Conservation (phyloP, 2,888 invertebrate species). For the Acanthococcus lagerstroemiae region DNA sequence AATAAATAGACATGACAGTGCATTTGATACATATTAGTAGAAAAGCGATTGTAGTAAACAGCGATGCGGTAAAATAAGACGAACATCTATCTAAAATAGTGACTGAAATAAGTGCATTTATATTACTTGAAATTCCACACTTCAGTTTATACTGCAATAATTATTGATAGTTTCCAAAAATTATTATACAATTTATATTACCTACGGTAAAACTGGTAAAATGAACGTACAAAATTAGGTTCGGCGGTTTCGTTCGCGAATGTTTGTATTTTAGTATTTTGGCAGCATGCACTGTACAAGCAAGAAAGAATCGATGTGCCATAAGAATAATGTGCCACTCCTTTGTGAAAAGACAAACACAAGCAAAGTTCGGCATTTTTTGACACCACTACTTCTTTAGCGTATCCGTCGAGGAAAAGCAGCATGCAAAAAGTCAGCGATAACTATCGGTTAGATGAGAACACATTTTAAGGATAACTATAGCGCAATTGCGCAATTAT, state of each 20-base stretch:
- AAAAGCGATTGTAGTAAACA: neutral
- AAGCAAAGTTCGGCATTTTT: constrained; percentile 24
- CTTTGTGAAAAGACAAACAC: constrained; percentile 24
- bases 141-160: neutral
- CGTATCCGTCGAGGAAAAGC: neutral
- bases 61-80: neutral
- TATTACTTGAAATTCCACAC: neutral
- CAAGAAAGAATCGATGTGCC: constrained; percentile 22
- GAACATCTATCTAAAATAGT: neutral
- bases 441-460: no score
- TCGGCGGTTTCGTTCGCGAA: neutral
- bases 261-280: constrained; percentile 13
- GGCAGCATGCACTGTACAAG: constrained; percentile 21
- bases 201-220: neutral
- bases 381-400: constrained; percentile 14
- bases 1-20: constrained; percentile 6
- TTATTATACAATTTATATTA: neutral
- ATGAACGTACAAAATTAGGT: neutral
- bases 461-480: no score
- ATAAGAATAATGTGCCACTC: constrained; percentile 27
- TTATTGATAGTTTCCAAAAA: neutral
- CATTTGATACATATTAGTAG: neutral
- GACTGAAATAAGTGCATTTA: no score
- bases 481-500: no score
- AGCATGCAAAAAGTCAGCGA: constrained; percentile 15